A percentile compares a stretch with the other conserved stretches of the same genome.
phyloP scores from a whole-genome alignment of 2,113 vertebrate species.

The Albula goreensis region DNA sequence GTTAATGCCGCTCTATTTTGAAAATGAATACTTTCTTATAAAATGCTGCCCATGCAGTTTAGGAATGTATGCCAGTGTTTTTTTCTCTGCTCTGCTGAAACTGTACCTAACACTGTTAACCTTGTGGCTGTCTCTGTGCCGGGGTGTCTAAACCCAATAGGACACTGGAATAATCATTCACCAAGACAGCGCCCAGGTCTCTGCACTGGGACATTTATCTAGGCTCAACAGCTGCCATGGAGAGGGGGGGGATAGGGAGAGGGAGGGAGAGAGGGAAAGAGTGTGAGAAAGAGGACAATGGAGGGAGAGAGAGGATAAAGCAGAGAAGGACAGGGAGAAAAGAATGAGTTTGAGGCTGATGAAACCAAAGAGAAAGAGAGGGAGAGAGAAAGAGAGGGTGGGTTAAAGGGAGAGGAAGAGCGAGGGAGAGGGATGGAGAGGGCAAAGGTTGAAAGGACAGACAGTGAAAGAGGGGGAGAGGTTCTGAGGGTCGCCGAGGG shows the following conservation, averaged over 20 bases:
- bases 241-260: conserved; percentile 30
- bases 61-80: background rate
- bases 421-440: conserved; percentile 48
- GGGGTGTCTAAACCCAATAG: conserved; percentile 45
- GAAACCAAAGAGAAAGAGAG: conserved; percentile 4
- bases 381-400: conserved; percentile 26
- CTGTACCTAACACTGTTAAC: background rate
- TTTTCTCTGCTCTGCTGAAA: background rate
- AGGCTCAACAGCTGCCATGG: conserved; percentile 61
- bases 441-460: no score
- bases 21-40: background rate
- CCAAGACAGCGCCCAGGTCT: conserved; percentile 63
- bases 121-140: background rate
- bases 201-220: conserved; percentile 64
- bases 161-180: conserved; percentile 66
- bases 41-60: background rate
- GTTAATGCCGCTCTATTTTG: background rate
- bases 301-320: conserved; percentile 31
- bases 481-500: conserved; percentile 40
- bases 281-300: conserved; percentile 40
- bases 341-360: background rate
- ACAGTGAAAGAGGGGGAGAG: conserved; percentile 2
- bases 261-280: conserved; percentile 32
- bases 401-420: conserved; percentile 32
- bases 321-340: background rate